These are phyloP conservation scores for Parnassius mnemosyne DNA, from an alignment of 2,888 invertebrate genomes.

Conservation along the genomic window DNA sequence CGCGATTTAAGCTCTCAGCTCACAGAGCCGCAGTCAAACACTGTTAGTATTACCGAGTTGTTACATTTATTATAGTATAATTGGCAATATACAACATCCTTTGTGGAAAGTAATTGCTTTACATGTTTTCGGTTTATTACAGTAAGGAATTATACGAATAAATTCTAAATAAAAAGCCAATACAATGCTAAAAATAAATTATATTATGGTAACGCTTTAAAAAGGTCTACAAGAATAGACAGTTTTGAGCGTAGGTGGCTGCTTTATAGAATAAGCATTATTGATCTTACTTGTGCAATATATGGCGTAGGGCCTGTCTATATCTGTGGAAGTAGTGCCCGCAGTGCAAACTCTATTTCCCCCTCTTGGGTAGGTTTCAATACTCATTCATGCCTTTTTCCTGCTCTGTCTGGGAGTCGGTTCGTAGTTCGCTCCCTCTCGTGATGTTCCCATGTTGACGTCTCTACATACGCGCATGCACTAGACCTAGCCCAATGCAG, in stretches of 20 bases:
- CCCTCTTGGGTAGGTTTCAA: constrained; percentile 78
- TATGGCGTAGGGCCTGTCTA: constrained; percentile 57
- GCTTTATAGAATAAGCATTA: constrained; percentile 45
- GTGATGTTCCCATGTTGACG: constrained; percentile 67
- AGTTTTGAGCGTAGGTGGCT: neutral
- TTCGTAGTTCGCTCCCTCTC: constrained; percentile 65
- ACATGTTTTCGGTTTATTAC: no score
- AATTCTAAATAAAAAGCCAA: no score
- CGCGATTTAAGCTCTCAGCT: no score
- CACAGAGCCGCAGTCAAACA: no score
- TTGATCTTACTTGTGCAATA: constrained; percentile 58
- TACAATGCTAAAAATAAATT: no score
- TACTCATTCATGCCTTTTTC: constrained; percentile 78
- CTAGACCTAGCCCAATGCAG: constrained; percentile 81
- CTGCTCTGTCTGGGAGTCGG: constrained; percentile 55
- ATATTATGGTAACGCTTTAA: no score
- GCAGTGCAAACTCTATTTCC: constrained; percentile 77
- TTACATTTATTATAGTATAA: no score
- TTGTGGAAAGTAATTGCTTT: no score
- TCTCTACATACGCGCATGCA: constrained; percentile 73
- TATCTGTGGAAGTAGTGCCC: constrained; percentile 69
- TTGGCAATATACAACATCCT: no score
- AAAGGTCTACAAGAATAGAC: no score
- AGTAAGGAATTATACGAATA: no score
- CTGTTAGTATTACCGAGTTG: no score